These are phyloP conservation scores for Pseudorectes ferrugineus DNA, from an alignment of 2,113 vertebrate genomes.

Conservation along the genomic window DNA sequence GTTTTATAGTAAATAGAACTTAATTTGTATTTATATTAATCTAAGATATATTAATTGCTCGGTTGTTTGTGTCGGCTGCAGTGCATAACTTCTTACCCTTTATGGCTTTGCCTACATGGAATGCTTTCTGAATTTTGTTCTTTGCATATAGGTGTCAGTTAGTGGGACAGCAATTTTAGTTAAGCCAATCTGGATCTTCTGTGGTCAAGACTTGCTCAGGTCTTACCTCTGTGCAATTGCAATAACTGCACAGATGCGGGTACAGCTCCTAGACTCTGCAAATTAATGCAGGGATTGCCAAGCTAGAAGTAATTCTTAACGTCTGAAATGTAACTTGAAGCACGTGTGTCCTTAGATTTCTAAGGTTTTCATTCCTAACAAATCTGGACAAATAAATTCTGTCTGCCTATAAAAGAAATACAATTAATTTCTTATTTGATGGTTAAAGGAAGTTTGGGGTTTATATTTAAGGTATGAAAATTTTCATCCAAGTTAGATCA, in stretches of 20 bases:
- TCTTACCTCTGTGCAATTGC: not conserved
- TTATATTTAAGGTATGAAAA: not conserved
- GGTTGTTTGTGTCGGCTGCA: not conserved
- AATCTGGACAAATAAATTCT: not conserved
- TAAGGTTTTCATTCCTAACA: not conserved
- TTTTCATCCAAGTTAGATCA: not conserved
- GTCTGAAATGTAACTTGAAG: not conserved
- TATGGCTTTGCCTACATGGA: not conserved
- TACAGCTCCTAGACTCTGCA: not conserved
- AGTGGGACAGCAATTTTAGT: not conserved
- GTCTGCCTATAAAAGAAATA: not conserved
- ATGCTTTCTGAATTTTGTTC: not conserved
- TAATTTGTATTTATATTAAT: not conserved
- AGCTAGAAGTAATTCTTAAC: not conserved
- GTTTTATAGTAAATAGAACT: not conserved
- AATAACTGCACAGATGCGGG: not conserved
- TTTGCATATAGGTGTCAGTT: not conserved
- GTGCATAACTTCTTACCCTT: not conserved
- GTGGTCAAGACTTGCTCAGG: not conserved
- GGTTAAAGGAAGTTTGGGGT: not conserved
- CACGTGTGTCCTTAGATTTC: not conserved
- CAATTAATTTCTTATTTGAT: not conserved
- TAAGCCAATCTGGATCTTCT: not conserved
- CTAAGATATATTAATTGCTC: not conserved
- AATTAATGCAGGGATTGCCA: not conserved